Evolutionary conservation across 2,888 invertebrate genomes (phyloP).

Genomic region (Arenicola marina): DNA sequence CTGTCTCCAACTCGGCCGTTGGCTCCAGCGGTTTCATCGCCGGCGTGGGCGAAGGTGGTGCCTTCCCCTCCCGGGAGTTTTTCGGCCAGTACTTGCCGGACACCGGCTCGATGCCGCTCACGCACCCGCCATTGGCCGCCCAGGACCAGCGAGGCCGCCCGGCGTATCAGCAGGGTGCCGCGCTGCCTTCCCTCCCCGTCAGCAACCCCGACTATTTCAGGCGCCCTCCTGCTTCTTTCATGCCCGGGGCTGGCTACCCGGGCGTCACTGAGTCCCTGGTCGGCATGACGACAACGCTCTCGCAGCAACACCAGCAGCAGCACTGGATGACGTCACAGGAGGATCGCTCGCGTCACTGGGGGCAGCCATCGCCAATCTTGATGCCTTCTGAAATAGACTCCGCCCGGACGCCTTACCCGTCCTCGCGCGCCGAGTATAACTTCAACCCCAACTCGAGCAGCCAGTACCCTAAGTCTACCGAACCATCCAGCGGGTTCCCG

Average conservation of each 20-base stretch:
- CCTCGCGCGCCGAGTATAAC: slow-evolving; percentile 1
- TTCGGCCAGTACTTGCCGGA: slow-evolving; percentile 48
- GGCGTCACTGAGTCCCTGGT: slow-evolving; percentile 20
- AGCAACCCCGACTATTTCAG: slow-evolving; percentile 24
- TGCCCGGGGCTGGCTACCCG: slow-evolving; percentile 15
- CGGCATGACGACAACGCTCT: slow-evolving; percentile 4
- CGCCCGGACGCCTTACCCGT: slow-evolving; percentile 9
- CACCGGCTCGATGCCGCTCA: slow-evolving; percentile 3
- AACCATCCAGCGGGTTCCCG: not conserved
- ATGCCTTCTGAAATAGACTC: slow-evolving; percentile 13
- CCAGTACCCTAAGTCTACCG: not conserved
- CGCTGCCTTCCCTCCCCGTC: slow-evolving; percentile 14
- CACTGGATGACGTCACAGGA: slow-evolving; percentile 23
- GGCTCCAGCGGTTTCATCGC: not conserved
- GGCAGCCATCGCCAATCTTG: slow-evolving; percentile 25
- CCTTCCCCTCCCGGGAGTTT: slow-evolving; percentile 34
- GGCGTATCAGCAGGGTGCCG: slow-evolving; percentile 9
- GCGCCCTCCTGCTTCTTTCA: slow-evolving; percentile 17
- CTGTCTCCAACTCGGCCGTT: not conserved
- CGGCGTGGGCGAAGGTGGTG: too few species aligned
- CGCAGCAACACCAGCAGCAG: slow-evolving; percentile 9
- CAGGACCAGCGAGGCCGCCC: slow-evolving; percentile 16
- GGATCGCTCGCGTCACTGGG: slow-evolving; percentile 27
- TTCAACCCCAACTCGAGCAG: slow-evolving; percentile 5
- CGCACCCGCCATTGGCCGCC: slow-evolving; percentile 5